phyloP scores from a whole-genome alignment of 2,113 vertebrate species.

The Oreochromis aureus region DNA sequence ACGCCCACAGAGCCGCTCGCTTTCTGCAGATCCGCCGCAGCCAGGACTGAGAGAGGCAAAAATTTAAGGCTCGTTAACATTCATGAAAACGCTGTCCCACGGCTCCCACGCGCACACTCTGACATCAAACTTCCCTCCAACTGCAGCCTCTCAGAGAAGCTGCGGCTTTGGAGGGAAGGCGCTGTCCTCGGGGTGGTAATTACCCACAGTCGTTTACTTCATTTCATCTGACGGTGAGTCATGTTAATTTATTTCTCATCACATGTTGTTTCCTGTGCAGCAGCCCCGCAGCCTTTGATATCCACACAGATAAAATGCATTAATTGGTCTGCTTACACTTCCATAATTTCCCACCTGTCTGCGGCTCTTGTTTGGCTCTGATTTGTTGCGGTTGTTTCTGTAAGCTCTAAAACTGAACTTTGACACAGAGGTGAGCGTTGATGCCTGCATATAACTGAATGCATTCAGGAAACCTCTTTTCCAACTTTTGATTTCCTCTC shows the following conservation, averaged over 20 bases:
- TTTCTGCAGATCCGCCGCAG: neutral
- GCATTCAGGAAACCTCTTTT: neutral
- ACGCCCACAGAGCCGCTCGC: constrained; percentile 7
- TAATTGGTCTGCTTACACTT: neutral
- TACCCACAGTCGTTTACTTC: neutral
- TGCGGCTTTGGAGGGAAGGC: neutral
- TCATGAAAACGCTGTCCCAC: constrained; percentile 4
- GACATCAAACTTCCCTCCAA: constrained; percentile 12
- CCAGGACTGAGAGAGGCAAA: neutral
- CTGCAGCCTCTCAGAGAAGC: neutral
- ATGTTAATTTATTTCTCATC: neutral
- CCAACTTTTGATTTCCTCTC: neutral
- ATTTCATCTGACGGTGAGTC: neutral
- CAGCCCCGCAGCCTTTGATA: neutral
- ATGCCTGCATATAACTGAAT: neutral
- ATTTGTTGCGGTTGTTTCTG: neutral
- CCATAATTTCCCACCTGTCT: neutral
- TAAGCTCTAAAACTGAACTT: neutral
- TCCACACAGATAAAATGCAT: neutral
- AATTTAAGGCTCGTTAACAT: constrained; percentile 18
- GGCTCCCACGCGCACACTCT: neutral
- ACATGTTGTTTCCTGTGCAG: neutral
- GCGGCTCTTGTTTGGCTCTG: neutral
- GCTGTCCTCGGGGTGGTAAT: neutral
- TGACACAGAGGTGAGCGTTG: neutral